A percentile compares a stretch with the other conserved stretches of the same genome.
Evolutionary conservation across 2,888 invertebrate genomes (phyloP).

Genomic region (Digitonthophagus gazella): DNA sequence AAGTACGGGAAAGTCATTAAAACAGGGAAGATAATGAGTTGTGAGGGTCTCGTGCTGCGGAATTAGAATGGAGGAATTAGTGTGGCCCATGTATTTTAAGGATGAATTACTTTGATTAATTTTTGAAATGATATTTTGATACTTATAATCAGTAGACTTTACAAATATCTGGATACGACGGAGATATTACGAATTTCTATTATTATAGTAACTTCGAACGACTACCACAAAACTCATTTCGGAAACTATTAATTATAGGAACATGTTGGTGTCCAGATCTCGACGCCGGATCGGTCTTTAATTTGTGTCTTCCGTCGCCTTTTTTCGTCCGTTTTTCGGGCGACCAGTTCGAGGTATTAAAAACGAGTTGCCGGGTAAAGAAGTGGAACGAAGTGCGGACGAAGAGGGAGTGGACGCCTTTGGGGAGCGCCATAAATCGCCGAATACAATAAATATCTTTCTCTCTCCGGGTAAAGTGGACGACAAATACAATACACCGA

Average conservation of each 20-base stretch:
- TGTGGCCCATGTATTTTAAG: not conserved
- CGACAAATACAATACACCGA: slow-evolving; percentile 45
- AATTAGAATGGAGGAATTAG: not conserved
- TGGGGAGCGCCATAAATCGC: slow-evolving; percentile 39
- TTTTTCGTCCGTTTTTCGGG: slow-evolving; percentile 23
- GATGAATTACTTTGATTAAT: not conserved
- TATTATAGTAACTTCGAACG: too few relatives aligned
- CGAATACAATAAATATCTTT: slow-evolving; percentile 44
- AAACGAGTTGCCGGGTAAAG: slow-evolving; percentile 33
- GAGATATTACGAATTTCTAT: too few relatives aligned
- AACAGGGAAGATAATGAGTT: not conserved
- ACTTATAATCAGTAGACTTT: too few relatives aligned
- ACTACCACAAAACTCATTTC: not conserved
- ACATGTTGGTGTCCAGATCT: slow-evolving; percentile 29
- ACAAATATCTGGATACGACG: too few relatives aligned
- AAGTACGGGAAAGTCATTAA: not conserved
- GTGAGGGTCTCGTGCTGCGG: not conserved
- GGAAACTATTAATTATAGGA: not conserved
- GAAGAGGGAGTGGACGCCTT: slow-evolving; percentile 9
- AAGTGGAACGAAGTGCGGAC: slow-evolving; percentile 3
- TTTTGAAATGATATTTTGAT: too few relatives aligned
- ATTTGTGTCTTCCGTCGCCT: slow-evolving; percentile 38
- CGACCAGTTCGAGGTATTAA: slow-evolving; percentile 34
- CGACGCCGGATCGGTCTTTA: slow-evolving; percentile 41
- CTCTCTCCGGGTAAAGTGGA: slow-evolving; percentile 36